phyloP scores from a whole-genome alignment of 1,140 invertebrate species.

The Cotesia glomerata region DNA sequence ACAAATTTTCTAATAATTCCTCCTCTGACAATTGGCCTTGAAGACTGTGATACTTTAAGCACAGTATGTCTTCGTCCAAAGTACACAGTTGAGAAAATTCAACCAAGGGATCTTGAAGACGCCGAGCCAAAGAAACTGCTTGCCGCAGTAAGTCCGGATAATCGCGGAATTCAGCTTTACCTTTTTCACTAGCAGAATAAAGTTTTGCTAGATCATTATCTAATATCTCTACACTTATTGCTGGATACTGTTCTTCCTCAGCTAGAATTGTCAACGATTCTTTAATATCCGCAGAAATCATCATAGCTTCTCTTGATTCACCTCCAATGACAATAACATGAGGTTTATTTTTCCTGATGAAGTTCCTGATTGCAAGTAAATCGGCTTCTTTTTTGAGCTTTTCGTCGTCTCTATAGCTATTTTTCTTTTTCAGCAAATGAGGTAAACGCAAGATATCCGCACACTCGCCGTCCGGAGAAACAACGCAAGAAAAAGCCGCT shows the following conservation, averaged over 20 bases:
- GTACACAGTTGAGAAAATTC: conserved; percentile 97
- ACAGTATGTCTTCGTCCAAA: conserved; percentile 93
- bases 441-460: conserved; percentile 88
- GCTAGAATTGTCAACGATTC: conserved; percentile 77
- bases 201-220: conserved; percentile 92
- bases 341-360: conserved; percentile 90
- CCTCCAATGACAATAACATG: conserved; percentile 92
- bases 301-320: conserved; percentile 86
- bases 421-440: conserved; percentile 82
- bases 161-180: conserved; percentile 86
- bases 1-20: conserved; percentile 82
- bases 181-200: conserved; percentile 90
- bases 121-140: conserved; percentile 89
- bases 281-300: conserved; percentile 85
- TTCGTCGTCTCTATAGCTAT: conserved; percentile 76
- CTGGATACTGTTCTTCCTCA: conserved; percentile 87
- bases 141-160: conserved; percentile 88
- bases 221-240: conserved; percentile 87
- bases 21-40: conserved; percentile 87
- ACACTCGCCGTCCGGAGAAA: conserved; percentile 89
- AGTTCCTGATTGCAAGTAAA: conserved; percentile 80
- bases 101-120: conserved; percentile 93
- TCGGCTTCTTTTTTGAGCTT: conserved; percentile 81
- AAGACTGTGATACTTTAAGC: conserved; percentile 79
- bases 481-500: conserved; percentile 87